phyloP scores from a whole-genome alignment of 2,888 invertebrate species.

The Patella caerulea region DNA sequence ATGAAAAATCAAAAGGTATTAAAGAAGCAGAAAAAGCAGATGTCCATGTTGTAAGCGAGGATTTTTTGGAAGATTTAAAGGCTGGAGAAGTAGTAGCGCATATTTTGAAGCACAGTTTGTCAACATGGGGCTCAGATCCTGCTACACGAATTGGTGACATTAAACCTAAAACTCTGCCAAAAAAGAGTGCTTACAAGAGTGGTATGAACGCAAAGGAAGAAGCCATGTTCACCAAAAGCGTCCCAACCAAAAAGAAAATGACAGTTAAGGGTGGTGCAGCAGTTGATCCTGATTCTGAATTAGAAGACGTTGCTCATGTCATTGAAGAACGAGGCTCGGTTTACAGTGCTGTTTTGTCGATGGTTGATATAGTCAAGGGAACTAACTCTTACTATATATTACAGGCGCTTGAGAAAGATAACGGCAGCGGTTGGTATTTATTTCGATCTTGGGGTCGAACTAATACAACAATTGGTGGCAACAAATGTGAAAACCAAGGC shows the following conservation, averaged over 20 bases:
- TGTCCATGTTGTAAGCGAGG: conserved; percentile 86
- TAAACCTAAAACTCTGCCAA: background rate
- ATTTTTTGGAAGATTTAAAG: conserved; percentile 76
- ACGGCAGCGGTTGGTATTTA: conserved; percentile 78
- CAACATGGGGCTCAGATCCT: conserved; percentile 80
- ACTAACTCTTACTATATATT: conserved; percentile 96
- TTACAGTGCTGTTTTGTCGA: conserved; percentile 85
- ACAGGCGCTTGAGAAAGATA: conserved; percentile 87
- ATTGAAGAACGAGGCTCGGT: conserved; percentile 74
- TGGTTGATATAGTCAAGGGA: conserved; percentile 87
- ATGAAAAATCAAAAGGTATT: conserved; percentile 80
- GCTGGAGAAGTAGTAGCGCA: conserved; percentile 76
- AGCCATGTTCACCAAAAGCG: conserved; percentile 64
- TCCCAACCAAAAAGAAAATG: conserved; percentile 77
- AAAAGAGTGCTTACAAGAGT: background rate
- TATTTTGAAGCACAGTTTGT: conserved; percentile 82
- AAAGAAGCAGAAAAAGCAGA: conserved; percentile 78
- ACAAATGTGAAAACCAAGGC: conserved; percentile 64
- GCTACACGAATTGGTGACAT: conserved; percentile 1
- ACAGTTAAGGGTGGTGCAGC: conserved; percentile 87
- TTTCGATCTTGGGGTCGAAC: conserved; percentile 97
- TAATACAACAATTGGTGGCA: conserved; percentile 89
- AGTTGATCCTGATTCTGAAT: conserved; percentile 89
- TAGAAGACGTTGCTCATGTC: conserved; percentile 86
- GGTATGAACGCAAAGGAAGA: conserved; percentile 42